These are phyloP conservation scores for Pholis gunnellus DNA, from an alignment of 2,113 vertebrate species.

Conservation along the genomic window DNA sequence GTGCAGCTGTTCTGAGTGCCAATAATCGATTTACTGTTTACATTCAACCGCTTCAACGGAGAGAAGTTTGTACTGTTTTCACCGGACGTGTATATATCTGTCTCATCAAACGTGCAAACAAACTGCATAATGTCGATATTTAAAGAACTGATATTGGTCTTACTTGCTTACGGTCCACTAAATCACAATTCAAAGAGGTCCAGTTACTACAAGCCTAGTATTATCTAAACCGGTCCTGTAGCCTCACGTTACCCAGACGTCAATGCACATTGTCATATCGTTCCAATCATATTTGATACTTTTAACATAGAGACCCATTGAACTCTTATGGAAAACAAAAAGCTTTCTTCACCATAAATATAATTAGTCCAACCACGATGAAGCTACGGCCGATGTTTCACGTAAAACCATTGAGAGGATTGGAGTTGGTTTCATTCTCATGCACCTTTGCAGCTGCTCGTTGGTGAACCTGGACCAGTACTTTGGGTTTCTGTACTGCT, in stretches of 20 bases:
- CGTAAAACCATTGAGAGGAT: no score
- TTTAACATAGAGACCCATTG: not conserved
- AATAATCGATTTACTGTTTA: slow-evolving; percentile 13
- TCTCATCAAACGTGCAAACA: not conserved
- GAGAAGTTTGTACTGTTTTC: not conserved
- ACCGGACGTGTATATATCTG: no score
- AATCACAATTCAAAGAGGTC: not conserved
- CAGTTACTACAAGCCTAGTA: not conserved
- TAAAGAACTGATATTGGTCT: not conserved
- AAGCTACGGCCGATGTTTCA: no score
- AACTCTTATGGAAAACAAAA: no score
- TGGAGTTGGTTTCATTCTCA: no score
- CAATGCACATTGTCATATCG: not conserved
- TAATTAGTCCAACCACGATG: no score
- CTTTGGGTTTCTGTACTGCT: no score
- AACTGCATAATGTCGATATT: not conserved
- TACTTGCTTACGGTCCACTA: no score
- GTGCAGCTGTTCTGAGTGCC: not conserved
- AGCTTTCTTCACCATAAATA: no score
- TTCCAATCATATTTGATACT: not conserved
- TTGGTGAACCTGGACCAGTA: no score
- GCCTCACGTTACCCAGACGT: not conserved
- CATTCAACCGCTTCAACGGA: not conserved
- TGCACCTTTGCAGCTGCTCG: no score
- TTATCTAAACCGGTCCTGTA: not conserved